Evolutionary conservation across 2,888 invertebrate genomes (phyloP).

Genomic region (Drosophila nr. perissopoda): DNA sequence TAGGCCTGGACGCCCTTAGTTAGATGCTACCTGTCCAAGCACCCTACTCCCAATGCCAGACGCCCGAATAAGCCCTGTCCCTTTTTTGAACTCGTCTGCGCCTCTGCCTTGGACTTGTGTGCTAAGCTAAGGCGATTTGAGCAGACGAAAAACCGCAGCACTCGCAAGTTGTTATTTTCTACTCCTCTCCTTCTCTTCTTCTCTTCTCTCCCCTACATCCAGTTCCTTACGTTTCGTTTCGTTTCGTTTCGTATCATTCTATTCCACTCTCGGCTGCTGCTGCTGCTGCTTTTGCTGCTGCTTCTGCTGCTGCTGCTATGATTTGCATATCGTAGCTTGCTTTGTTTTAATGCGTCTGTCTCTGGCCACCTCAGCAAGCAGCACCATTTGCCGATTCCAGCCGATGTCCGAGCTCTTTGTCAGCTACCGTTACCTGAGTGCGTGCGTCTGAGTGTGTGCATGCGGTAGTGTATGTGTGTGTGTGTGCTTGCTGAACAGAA

Average conservation of each 20-base stretch:
- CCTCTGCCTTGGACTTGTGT: conserved; percentile 59
- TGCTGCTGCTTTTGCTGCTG: background rate
- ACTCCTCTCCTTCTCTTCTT: conserved; percentile 36
- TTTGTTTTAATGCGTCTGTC: conserved; percentile 77
- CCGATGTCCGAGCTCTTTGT: conserved; percentile 74
- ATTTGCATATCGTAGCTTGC: conserved; percentile 78
- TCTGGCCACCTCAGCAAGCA: conserved; percentile 34
- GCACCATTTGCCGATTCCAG: conserved; percentile 42
- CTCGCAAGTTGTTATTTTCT: conserved; percentile 75
- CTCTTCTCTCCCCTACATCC: conserved; percentile 53
- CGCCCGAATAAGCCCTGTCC: conserved; percentile 27
- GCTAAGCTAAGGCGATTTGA: conserved; percentile 76
- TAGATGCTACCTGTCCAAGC: conserved; percentile 45
- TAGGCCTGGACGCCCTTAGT: conserved; percentile 28
- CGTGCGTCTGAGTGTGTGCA: conserved; percentile 10
- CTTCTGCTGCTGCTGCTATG: conserved; percentile 66
- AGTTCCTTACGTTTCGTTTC: conserved; percentile 62
- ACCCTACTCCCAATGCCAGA: conserved; percentile 25
- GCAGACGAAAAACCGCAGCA: conserved; percentile 73
- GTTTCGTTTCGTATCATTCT: conserved; percentile 39
- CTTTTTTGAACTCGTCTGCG: conserved; percentile 44
- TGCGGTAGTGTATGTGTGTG: conserved; percentile 12
- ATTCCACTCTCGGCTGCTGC: conserved; percentile 1
- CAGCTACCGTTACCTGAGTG: conserved; percentile 66
- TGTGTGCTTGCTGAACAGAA: conserved; percentile 49